These are phyloP conservation scores for Struthidea cinerea DNA, from an alignment of 2,113 vertebrate genomes.

Conservation along the genomic window DNA sequence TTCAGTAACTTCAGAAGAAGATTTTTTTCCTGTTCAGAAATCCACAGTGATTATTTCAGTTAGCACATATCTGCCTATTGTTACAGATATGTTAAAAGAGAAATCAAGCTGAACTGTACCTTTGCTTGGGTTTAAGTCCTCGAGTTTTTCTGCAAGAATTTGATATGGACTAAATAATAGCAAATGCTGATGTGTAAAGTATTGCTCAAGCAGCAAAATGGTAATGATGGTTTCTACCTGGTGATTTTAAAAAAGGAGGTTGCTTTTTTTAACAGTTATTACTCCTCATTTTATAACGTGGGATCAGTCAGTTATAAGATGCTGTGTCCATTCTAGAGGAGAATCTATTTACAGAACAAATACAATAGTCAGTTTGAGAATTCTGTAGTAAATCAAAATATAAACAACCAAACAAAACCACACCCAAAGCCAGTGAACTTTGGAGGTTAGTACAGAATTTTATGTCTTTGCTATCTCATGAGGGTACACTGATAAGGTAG, in stretches of 20 bases:
- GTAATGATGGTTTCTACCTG: constrained; percentile 5
- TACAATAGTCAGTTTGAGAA: not conserved
- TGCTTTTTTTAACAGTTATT: not conserved
- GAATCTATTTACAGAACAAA: not conserved
- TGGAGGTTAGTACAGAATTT: not conserved
- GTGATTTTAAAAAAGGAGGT: not conserved
- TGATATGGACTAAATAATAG: not conserved
- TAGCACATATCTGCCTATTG: not conserved
- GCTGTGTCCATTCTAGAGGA: not conserved
- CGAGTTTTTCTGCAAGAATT: constrained; percentile 1
- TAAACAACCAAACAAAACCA: not conserved
- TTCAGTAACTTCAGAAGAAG: not conserved
- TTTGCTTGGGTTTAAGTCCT: not conserved
- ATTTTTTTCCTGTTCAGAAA: not conserved
- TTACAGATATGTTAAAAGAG: not conserved
- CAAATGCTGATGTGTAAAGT: not conserved
- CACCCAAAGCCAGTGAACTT: not conserved
- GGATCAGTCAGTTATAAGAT: not conserved
- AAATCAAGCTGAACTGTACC: not conserved
- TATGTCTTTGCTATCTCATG: not conserved
- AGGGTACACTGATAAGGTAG: not conserved
- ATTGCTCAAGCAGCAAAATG: constrained; percentile 9
- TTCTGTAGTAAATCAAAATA: not conserved
- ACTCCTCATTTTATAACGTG: not conserved
- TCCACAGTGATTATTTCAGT: not conserved